Evolutionary conservation across 1,140 invertebrate species (phyloP), one percentile per base, ranked within the genome.

Genomic region (Lordiphosa mommai): DNA sequence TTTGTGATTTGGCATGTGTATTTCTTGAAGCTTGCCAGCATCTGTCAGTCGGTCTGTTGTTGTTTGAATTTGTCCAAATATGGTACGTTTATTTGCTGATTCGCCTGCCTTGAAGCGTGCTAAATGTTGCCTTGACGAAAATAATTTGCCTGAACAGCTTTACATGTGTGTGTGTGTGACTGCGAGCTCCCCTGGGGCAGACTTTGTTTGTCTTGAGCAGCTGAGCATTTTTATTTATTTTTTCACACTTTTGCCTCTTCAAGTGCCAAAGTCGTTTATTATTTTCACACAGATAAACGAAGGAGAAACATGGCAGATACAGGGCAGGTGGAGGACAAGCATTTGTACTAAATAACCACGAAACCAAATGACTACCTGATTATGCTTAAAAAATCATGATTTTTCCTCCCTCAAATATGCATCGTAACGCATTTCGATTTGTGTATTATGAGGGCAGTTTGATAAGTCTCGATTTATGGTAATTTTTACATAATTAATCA

Each of bases 211-310:
- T 80, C 70, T 79, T 79, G 64, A 69, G 61, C 69, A 74, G 51
- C 72, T 53, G 65, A 60, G 60, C 55, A 57, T 65, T 76, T 76
- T 70, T 76, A 70, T 76, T 76, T 74, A 74, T 74, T 74, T 74
- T 74, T 74, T 74, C 72, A 74, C 72, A 76, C 72, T 70, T 74
- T 55, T 67, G 71, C 74, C 32, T 51, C 44, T 68, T 38, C 56
- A 58, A 72, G 77, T 77, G 72, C 48, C 63, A 84, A 84, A 84
- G 77, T 72, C 77, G 77, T 84, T 84, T 84, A 70, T 84, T 84
- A 84, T 84, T 84, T 84, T 84, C 68, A 77, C 77, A 70, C 68
- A 20, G n/a, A 41, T n/a, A n/a, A n/a, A n/a, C n/a, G n/a, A n/a
- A n/a, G n/a, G n/a, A 17, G 13, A 53, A 14, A 48, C 55, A 53